Evolutionary conservation across 2,797 vertebrate genomes (phyloP), one percentile per base, ranked within the genome.

Genomic region (Lithobates sylvaticus): DNA sequence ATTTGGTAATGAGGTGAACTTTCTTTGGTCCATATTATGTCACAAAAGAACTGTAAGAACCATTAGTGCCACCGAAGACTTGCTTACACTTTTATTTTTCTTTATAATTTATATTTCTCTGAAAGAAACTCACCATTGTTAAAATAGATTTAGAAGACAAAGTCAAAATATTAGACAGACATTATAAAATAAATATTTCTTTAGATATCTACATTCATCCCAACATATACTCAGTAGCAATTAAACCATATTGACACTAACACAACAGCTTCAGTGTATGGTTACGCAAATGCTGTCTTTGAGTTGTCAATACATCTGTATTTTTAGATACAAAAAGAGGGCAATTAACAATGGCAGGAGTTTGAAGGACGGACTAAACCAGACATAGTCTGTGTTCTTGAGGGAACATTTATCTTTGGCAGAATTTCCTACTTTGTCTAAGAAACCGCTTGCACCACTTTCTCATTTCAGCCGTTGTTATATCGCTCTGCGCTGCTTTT

Each of bases 141-240:
- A 58, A 77, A 77, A 64, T 64, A 36, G 32, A 64, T 76, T 76
- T 58, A 58, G 27, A 58, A 54, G 44, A 75, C 26, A n/a, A 39
- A 29, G 29, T 58, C 16, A 50, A 75, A 75, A 76, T 75, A 50
- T 34, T 29, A 76, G 47, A 76, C 73, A 16, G 39, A 54, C 75
- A 34, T 76, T 21, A 75, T 75, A 50, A 75, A 75, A 75, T 64
- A 34, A 73, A 73, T 73, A 73, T 73, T 42, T 44, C 18, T 39
- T 73, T 21, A 39, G 36, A 42, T 39, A 72, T 72, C 71, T 73
- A 73, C 71, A 73, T 72, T 72, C 8, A 42, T 73, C 23, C 21
- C 23, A 13, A 73, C 16, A 36, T 42, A 73, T 73, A 73, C n/a
- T 61, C 50, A 64, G 58, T 36, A 77, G 75, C 54, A 64, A 64